Evolutionary conservation across 2,113 vertebrate genomes (phyloP).

Genomic region (Rhinolophus ferrumequinum): DNA sequence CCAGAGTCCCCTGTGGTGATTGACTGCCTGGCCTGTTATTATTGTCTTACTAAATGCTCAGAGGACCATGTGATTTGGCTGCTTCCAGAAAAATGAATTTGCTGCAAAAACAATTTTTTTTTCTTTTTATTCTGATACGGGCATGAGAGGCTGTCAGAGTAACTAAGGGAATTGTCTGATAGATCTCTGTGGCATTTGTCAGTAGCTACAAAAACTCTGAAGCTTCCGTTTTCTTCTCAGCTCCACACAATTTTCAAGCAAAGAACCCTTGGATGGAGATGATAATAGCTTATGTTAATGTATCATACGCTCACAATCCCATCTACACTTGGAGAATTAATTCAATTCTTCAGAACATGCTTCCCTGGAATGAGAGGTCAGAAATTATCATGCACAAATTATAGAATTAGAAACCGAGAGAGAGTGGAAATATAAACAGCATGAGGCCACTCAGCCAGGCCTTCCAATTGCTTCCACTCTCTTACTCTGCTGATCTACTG

Average conservation of each 20-base stretch:
- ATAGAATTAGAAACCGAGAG: not conserved
- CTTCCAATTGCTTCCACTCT: not conserved
- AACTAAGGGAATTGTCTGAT: not conserved
- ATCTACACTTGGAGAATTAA: no score
- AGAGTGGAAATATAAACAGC: not conserved
- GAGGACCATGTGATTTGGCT: not conserved
- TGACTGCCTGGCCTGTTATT: not conserved
- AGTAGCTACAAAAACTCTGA: not conserved
- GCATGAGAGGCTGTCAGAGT: not conserved
- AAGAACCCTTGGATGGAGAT: not conserved
- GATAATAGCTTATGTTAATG: fast-evolving
- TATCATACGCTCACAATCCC: fast-evolving
- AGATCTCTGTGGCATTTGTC: not conserved
- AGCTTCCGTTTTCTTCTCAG: not conserved
- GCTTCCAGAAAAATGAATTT: slow-evolving; percentile 55
- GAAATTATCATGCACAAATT: fast-evolving
- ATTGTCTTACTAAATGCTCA: not conserved
- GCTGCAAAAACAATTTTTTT: not conserved
- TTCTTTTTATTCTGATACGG: not conserved
- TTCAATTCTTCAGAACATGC: not conserved
- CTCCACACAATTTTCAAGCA: not conserved
- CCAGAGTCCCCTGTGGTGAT: not conserved
- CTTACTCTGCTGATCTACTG: not conserved
- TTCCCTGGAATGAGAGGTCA: not conserved
- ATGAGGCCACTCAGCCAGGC: not conserved